Percentiles rank a stretch among this genome's conserved stretches.
These are phyloP conservation scores for Drosophila saltans DNA, from an alignment of 1,140 invertebrate species.

Conservation along the genomic window DNA sequence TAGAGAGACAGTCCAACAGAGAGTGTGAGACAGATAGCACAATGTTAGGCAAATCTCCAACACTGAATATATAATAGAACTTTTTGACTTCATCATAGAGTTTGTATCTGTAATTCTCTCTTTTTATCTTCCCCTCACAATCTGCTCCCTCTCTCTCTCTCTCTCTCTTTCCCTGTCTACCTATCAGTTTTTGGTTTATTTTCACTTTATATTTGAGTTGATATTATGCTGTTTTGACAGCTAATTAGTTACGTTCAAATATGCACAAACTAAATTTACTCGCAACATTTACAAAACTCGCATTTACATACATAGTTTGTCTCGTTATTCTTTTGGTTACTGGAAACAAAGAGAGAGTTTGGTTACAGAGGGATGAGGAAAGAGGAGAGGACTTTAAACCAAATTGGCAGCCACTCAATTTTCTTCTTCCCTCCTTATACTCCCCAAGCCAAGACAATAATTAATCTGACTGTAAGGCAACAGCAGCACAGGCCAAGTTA, in stretches of 20 bases:
- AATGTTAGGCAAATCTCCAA: conserved; percentile 3
- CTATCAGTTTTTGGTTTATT: conserved; percentile 34
- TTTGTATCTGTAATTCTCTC: conserved; percentile 32
- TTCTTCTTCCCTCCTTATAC: background rate
- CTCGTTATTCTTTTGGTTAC: conserved; percentile 31
- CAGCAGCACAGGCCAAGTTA: conserved; percentile 46
- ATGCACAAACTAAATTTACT: conserved; percentile 26
- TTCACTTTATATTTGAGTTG: conserved; percentile 43
- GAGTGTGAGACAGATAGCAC: background rate
- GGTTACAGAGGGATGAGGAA: background rate
- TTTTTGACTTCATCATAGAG: conserved; percentile 59
- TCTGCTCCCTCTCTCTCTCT: conserved; percentile 2
- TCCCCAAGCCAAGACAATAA: conserved; percentile 37
- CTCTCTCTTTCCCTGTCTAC: conserved; percentile 24
- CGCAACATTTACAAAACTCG: background rate
- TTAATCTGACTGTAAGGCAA: conserved; percentile 48
- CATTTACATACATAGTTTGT: conserved; percentile 42
- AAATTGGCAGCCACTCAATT: conserved; percentile 11
- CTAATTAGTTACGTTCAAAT: conserved; percentile 73
- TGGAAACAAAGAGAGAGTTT: too few species aligned
- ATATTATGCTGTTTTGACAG: conserved; percentile 78
- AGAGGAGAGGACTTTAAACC: background rate
- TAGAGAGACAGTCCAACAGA: background rate
- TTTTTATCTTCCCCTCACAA: background rate
- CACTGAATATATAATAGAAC: conserved; percentile 31